Base-by-base conservation (phyloP, 2,888 invertebrate genomes). In the Congeria kusceri region DNA sequence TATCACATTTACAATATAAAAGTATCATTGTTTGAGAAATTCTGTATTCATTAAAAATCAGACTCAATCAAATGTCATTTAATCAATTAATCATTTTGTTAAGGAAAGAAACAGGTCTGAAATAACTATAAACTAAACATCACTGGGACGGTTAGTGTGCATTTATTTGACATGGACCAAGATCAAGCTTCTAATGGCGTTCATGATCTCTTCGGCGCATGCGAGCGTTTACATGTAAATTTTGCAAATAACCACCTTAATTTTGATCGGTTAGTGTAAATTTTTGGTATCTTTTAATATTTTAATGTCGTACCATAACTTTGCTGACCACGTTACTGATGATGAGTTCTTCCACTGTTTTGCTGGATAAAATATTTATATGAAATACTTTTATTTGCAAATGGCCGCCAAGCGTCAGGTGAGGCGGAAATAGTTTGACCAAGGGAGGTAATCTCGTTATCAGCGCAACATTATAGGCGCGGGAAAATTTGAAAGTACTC, bases 331-430 rank as follows among this genome's bases (percentile, higher is more conserved):
- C 39, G 39, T 39, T 39, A 39, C 39, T 39, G 1, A 39, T 1
- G 39, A 15, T 39, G 39, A 39, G 39, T 39, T 11, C 39, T 39
- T 9, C 39, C 15, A 39, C 9, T 39, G 39, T 15, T 39, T 39
- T 11, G 15, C 11, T 39, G 3, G 39, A 39, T 9, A 39, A 39
- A 39, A 7, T 39, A 39, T 39, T 39, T 39, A 11, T 11, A 39
- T 39, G 39, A 39, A 39, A 11, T 39, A 1, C n/a, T 39, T 39
- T 39, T 39, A 3, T 57, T 70, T 78, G 70, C 78, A 79, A 79
- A 83, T 83, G 83, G 83, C 83, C 77, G 80, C 74, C 74, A 83
- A 83, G 83, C 83, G 83, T 75, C 80, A 80, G 74, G 73, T 47
- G 58, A 63, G 73, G 71, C 71, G 80, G 80, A 80, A 80, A 72